Base-by-base conservation (phyloP, 2,888 invertebrate species). In the Melanophora roralis region DNA sequence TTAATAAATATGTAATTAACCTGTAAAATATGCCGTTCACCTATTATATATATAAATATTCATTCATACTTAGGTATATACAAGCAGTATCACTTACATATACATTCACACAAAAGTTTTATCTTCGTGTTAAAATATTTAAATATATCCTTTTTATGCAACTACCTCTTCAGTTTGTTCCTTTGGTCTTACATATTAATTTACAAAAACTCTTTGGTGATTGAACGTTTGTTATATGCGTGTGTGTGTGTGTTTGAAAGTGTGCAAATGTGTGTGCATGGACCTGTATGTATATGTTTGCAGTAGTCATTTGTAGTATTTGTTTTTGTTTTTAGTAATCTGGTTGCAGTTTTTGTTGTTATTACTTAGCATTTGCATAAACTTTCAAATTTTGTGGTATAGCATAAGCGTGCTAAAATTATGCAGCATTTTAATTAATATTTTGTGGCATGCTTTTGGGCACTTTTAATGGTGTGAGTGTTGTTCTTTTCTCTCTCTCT, bases 371-470 rank as follows among this genome's bases (percentile, higher is more conserved):
- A 77, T 78, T 81, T 81, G 81, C 81, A 81, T 81, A 74, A 78
- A 81, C 53, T 81, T 78, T 75, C 36, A 75, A 55, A 76, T 80
- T 76, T 76, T 80, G 80, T 72, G 71, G 72, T 76, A 55, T 40
- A 71, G 75, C 80, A 80, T 78, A 74, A 77, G 78, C 81, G 78
- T 77, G 65, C 78, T 62, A 72, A 82, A 80, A 82, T 82, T 79
- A 82, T 80, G 81, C 80, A 80, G 81, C 69, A 82, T 80, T 82
- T 80, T 80, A 82, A 82, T 82, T 82, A 82, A 82, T 80, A 82
- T 80, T 81, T 78, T 81, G 81, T 78, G 81, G 81, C 81, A 81
- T 81, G 81, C 81, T 81, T 81, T 78, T 81, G 75, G 81, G 78
- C 74, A 75, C 74, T 67, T 71, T 19, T 55, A 71, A 36, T 69